phyloP scores from a whole-genome alignment of 37 sponge, comb jelly and placozoan species.

The Oscarella lobularis region DNA sequence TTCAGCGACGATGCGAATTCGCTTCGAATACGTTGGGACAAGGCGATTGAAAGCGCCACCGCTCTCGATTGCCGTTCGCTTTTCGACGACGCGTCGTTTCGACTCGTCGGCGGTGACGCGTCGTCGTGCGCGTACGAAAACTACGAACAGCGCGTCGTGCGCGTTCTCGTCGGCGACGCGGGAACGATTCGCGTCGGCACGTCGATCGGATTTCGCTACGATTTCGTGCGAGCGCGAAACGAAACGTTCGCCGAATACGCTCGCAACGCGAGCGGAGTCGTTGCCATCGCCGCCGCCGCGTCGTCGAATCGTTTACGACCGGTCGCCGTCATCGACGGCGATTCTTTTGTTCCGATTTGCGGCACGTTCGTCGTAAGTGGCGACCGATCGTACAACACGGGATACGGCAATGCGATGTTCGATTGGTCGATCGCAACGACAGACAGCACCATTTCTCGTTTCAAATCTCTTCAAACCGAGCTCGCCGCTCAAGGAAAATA shows the following conservation, averaged over 20 bases:
- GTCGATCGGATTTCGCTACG: conserved; percentile 20
- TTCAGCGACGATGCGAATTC: conserved; percentile 31
- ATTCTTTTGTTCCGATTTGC: conserved; percentile 37
- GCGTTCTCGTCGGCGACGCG: conserved; percentile 16
- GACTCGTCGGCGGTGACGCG: conserved; percentile 20
- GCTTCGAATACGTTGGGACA: conserved; percentile 42
- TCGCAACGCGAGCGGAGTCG: conserved; percentile 10
- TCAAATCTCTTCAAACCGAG: conserved; percentile 8
- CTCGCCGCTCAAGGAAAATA: conserved; percentile 10
- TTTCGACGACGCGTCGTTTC: conserved; percentile 15
- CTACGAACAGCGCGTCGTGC: conserved; percentile 4
- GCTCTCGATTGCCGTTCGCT: conserved; percentile 13
- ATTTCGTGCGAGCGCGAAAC: conserved; percentile 11
- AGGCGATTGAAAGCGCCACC: conserved; percentile 1
- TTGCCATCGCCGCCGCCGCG: conserved; percentile 2
- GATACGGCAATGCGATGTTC: conserved; percentile 33
- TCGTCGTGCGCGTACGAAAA: conserved; percentile 25
- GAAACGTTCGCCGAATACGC: conserved; percentile 14
- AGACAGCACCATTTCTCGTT: conserved; percentile 29
- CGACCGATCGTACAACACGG: conserved; percentile 34
- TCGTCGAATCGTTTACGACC: conserved; percentile 30
- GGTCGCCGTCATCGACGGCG: conserved; percentile 33
- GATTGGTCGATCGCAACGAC: conserved; percentile 30
- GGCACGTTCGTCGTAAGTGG: conserved; percentile 23
- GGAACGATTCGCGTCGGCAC: conserved; percentile 24